Conservation (phyloP, 2,113 vertebrate genomes). For the Pseudois nayaur region DNA sequence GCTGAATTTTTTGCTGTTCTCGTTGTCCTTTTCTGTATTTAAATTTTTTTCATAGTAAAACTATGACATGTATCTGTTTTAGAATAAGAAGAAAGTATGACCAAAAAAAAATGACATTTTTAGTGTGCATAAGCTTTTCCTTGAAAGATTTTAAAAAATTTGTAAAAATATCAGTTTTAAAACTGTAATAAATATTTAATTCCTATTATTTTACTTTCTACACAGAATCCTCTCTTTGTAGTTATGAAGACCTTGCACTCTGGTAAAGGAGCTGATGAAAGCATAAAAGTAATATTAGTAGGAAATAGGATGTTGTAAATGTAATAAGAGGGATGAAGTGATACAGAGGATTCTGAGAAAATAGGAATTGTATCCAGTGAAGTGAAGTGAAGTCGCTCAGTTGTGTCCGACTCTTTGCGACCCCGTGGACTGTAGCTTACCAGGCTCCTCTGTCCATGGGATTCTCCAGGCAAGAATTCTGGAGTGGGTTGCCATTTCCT, state of each 20-base stretch:
- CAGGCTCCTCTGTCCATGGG: too few species aligned
- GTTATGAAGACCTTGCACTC: not conserved
- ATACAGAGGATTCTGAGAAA: not conserved
- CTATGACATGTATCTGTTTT: not conserved
- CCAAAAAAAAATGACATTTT: not conserved
- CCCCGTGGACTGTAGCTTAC: too few species aligned
- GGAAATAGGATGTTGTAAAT: not conserved
- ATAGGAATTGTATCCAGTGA: not conserved
- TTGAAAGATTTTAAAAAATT: not conserved
- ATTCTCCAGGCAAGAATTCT: too few species aligned
- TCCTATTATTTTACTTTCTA: not conserved
- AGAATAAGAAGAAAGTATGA: not conserved
- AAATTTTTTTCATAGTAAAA: not conserved
- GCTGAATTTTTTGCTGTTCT: not conserved
- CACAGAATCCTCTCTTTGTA: not conserved
- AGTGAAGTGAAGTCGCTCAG: not conserved
- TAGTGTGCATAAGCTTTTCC: not conserved
- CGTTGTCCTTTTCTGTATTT: not conserved
- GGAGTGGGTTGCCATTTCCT: too few species aligned
- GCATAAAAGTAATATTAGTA: not conserved
- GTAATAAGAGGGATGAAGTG: not conserved
- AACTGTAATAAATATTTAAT: not conserved
- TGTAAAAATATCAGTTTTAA: not conserved
- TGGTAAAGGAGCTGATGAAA: not conserved
- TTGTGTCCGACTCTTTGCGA: rapidly evolving